Conservation (phyloP, 1,140 invertebrate genomes). For the Rhysida immarginata region DNA sequence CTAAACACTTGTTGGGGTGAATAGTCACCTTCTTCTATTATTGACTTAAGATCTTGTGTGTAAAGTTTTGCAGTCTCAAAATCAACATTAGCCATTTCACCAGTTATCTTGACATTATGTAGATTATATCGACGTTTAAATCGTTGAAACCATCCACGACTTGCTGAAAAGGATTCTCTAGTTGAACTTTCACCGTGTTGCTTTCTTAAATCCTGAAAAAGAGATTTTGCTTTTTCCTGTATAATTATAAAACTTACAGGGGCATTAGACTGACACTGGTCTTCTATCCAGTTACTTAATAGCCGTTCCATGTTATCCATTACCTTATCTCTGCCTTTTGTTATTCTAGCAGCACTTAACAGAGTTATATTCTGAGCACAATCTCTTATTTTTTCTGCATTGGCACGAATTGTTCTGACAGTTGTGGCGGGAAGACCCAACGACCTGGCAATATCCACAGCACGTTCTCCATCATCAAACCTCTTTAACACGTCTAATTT, state of each 20-base stretch:
- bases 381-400: background rate
- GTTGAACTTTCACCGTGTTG: background rate
- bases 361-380: background rate
- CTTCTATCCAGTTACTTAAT: background rate
- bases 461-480: background rate
- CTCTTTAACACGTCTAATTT: background rate
- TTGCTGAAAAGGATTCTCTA: constrained; percentile 18
- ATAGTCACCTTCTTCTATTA: constrained; percentile 27
- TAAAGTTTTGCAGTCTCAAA: constrained; percentile 22
- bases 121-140: constrained; percentile 25
- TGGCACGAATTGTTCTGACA: background rate
- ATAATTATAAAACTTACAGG: background rate
- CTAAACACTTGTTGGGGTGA: constrained; percentile 28
- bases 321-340: background rate
- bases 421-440: background rate
- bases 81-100: constrained; percentile 26
- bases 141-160: constrained; percentile 26
- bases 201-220: background rate
- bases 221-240: background rate
- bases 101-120: constrained; percentile 24
- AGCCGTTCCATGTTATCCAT: constrained; percentile 1
- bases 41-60: constrained; percentile 23
- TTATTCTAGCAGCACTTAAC: background rate
- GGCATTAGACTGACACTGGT: background rate
- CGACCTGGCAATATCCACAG: background rate